Conservation (phyloP, 2,113 vertebrate species). For the Jaculus jaculus region DNA sequence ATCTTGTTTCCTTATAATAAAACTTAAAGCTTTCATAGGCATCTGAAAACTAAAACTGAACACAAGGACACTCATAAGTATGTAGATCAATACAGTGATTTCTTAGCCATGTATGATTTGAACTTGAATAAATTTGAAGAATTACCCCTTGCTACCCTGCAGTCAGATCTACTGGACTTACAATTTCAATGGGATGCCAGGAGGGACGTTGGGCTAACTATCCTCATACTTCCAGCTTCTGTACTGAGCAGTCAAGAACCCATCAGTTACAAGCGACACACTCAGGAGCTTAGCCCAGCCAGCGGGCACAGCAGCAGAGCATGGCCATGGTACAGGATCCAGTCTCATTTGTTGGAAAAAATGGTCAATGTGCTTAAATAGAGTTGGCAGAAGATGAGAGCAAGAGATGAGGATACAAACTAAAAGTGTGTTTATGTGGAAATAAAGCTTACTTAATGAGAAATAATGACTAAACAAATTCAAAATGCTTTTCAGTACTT, state of each 20-base stretch:
- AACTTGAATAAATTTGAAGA: background rate
- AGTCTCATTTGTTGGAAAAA: background rate
- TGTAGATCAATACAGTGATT: background rate
- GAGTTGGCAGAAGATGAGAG: background rate
- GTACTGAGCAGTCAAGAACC: background rate
- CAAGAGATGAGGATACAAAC: background rate
- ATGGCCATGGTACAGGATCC: fast-evolving
- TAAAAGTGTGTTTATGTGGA: background rate
- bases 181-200: fast-evolving
- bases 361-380: fast-evolving
- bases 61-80: background rate
- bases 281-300: background rate
- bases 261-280: background rate
- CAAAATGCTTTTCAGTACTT: background rate
- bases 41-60: background rate
- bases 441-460: background rate
- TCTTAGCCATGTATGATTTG: background rate
- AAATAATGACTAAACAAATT: background rate
- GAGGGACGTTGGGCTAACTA: background rate
- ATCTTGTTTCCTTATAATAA: background rate
- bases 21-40: background rate
- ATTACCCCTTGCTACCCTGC: background rate
- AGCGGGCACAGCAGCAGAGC: background rate
- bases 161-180: background rate
- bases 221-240: background rate